Evolutionary conservation across 1,140 invertebrate species (phyloP).

Genomic region (Calliopsis andreniformis): DNA sequence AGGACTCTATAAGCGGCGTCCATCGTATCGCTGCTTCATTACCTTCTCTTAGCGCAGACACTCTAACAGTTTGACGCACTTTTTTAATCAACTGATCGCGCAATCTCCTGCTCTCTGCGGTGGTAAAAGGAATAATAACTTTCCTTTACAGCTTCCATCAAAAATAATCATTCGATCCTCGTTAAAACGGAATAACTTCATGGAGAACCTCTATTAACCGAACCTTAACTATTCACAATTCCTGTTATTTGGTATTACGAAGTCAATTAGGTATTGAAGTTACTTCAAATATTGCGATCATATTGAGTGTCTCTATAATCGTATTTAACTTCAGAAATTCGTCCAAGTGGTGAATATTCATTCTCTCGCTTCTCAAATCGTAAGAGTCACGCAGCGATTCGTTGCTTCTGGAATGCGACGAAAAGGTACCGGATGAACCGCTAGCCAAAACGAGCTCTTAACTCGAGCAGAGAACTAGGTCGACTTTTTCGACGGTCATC

Average conservation of each 20-base stretch:
- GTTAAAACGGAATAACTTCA: too few species aligned
- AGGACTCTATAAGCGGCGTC: conserved; percentile 58
- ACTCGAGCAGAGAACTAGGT: conserved; percentile 66
- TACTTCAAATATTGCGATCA: too few species aligned
- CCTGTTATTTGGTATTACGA: too few species aligned
- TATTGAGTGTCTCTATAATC: too few species aligned
- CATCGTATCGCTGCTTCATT: conserved; percentile 61
- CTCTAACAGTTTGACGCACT: conserved; percentile 14
- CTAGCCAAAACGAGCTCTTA: conserved; percentile 42
- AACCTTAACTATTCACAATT: too few species aligned
- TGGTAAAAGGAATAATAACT: neutral
- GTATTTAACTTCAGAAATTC: too few species aligned
- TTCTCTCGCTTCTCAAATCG: neutral
- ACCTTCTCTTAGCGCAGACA: conserved; percentile 31
- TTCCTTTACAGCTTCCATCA: too few species aligned
- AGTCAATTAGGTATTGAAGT: too few species aligned
- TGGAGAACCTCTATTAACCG: too few species aligned
- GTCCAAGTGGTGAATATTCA: too few species aligned
- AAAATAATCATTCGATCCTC: neutral
- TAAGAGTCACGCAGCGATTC: neutral
- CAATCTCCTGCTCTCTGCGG: neutral
- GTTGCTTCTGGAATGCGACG: conserved; percentile 23
- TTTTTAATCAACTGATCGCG: conserved; percentile 9
- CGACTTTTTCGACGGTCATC: conserved; percentile 58
- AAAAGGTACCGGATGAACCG: conserved; percentile 34